Conservation (phyloP, 2,113 vertebrate genomes). For the Rhagologus leucostigma region DNA sequence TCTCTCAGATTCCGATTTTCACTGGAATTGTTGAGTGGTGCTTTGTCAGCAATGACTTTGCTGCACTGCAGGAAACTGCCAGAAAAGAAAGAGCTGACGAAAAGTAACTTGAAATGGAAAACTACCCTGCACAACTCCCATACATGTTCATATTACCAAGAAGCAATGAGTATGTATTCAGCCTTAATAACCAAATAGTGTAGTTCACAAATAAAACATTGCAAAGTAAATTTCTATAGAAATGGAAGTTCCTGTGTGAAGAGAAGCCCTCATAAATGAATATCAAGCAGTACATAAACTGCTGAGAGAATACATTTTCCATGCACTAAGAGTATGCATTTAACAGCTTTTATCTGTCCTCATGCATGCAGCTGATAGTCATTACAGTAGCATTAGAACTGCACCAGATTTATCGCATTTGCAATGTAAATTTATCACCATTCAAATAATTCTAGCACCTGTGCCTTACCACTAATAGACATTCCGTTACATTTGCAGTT, state of each 20-base stretch:
- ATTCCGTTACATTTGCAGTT: background rate
- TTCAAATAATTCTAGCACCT: conserved; percentile 43
- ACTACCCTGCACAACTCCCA: background rate
- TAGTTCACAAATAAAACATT: conserved; percentile 37
- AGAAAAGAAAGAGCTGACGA: background rate
- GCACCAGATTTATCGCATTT: conserved; percentile 52
- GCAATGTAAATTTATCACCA: conserved; percentile 58
- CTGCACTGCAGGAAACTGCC: conserved; percentile 20
- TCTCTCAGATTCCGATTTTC: background rate
- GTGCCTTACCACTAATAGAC: conserved; percentile 22
- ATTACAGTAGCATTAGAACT: conserved; percentile 44
- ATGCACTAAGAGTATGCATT: conserved; percentile 27
- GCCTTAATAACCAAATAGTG: background rate
- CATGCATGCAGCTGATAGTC: conserved; percentile 52
- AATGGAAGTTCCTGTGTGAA: background rate
- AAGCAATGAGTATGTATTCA: background rate
- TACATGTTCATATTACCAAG: background rate
- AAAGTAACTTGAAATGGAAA: background rate
- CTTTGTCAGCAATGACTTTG: conserved; percentile 41
- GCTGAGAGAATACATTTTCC: conserved; percentile 42
- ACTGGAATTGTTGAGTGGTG: background rate
- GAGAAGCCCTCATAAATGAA: conserved; percentile 27
- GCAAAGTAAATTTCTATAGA: conserved; percentile 20
- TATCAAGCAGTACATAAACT: conserved; percentile 29
- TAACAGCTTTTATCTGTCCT: conserved; percentile 33